Conservation (phyloP, 2,113 vertebrate species). For the Theristicus caerulescens region DNA sequence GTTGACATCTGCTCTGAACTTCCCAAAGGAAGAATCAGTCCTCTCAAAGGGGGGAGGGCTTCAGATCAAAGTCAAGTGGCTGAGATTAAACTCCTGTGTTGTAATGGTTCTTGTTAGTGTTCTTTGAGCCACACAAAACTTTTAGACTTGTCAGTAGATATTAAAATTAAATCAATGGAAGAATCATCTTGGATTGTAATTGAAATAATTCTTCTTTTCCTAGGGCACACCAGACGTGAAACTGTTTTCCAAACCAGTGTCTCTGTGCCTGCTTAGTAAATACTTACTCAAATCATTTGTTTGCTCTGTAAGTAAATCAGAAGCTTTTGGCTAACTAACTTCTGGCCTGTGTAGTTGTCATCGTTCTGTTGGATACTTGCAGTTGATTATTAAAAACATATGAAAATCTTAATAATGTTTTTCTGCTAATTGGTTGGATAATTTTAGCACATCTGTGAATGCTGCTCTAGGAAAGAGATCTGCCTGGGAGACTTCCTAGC, state of each 20-base stretch:
- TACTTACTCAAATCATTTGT: constrained; percentile 92
- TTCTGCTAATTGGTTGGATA: neutral
- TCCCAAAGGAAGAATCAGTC: neutral
- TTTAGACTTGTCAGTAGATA: neutral
- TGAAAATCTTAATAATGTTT: neutral
- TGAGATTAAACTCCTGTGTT: neutral
- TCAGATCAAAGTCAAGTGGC: neutral
- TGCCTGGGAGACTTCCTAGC: neutral
- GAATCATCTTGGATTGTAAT: neutral
- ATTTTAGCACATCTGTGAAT: neutral
- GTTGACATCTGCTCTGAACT: neutral
- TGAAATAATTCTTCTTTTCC: neutral
- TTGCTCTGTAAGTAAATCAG: constrained; percentile 84
- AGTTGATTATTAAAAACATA: neutral
- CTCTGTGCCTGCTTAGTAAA: constrained; percentile 89
- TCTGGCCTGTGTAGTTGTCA: neutral
- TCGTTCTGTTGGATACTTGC: neutral
- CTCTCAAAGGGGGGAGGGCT: neutral
- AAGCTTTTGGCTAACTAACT: neutral
- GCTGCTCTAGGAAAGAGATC: neutral
- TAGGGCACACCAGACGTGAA: constrained; percentile 93
- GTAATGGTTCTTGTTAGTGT: neutral
- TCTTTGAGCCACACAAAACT: neutral
- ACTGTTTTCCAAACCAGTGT: constrained; percentile 91
- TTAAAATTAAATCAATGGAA: neutral